Percentiles rank a stretch among this genome's conserved stretches.
Conservation (phyloP, 2,113 vertebrate species). For the Paratilapia polleni region DNA sequence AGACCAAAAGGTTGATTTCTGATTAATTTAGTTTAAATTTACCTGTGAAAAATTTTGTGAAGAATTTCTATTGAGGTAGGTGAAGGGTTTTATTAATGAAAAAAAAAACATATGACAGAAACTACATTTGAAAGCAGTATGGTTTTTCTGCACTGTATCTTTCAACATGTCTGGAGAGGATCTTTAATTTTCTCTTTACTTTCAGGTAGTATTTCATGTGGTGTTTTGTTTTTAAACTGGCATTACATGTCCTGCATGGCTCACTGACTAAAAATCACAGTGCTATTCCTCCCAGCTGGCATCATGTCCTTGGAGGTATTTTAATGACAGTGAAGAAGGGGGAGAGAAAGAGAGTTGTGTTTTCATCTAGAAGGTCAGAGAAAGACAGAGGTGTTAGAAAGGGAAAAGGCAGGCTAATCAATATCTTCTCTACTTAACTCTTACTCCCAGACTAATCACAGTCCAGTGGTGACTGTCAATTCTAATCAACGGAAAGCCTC, state of each 20-base stretch:
- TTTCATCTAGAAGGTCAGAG: neutral
- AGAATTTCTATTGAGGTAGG: neutral
- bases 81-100: neutral
- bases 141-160: neutral
- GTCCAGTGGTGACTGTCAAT: conserved; percentile 44
- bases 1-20: neutral
- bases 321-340: neutral
- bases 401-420: conserved; percentile 15
- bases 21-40: neutral
- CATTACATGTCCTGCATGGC: neutral
- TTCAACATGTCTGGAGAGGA: neutral
- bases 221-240: neutral
- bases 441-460: conserved; percentile 28
- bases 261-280: neutral
- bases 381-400: neutral
- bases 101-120: neutral
- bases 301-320: conserved; percentile 30
- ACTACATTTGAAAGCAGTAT: neutral
- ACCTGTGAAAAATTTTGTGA: neutral
- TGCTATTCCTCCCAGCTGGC: neutral
- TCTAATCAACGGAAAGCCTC: conserved; percentile 13
- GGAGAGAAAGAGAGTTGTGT: neutral
- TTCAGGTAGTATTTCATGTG: neutral
- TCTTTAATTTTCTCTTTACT: neutral
- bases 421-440: conserved; percentile 8